A percentile compares a stretch with the other conserved stretches of the same genome.
phyloP scores from a whole-genome alignment of 2,888 invertebrate genomes.

The Idaea aversata region DNA sequence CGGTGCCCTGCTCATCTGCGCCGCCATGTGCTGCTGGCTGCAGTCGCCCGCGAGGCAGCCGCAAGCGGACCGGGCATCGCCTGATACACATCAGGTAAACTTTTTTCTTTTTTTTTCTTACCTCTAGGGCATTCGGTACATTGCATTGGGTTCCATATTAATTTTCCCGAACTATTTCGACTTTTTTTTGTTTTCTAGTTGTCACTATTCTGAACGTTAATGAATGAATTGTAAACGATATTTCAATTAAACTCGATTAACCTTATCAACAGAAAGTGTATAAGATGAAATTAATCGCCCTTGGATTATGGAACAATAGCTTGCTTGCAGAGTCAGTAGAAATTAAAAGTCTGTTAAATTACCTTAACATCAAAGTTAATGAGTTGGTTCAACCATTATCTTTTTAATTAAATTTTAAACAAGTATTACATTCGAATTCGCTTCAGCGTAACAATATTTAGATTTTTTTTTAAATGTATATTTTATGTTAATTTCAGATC shows the following conservation, averaged over 20 bases:
- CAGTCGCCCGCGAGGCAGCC: slow-evolving; percentile 76
- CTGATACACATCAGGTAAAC: slow-evolving; percentile 74
- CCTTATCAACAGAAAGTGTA: slow-evolving; percentile 24
- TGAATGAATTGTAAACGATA: neutral
- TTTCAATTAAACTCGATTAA: slow-evolving; percentile 6
- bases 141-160: no score
- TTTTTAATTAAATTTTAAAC: neutral
- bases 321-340: slow-evolving; percentile 9
- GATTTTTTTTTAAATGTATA: neutral
- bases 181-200: neutral
- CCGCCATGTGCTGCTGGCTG: slow-evolving; percentile 88
- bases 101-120: neutral
- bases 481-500: slow-evolving; percentile 67
- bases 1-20: slow-evolving; percentile 85
- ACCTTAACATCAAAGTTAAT: slow-evolving; percentile 17
- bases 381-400: slow-evolving; percentile 4
- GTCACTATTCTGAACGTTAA: neutral
- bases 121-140: no score
- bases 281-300: slow-evolving; percentile 30
- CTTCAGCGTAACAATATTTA: neutral
- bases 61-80: slow-evolving; percentile 64
- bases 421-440: neutral
- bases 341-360: neutral
- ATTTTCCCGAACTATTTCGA: no score
- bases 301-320: slow-evolving; percentile 27